phyloP scores from a whole-genome alignment of 2,113 vertebrate genomes.

The Heptranchias perlo region DNA sequence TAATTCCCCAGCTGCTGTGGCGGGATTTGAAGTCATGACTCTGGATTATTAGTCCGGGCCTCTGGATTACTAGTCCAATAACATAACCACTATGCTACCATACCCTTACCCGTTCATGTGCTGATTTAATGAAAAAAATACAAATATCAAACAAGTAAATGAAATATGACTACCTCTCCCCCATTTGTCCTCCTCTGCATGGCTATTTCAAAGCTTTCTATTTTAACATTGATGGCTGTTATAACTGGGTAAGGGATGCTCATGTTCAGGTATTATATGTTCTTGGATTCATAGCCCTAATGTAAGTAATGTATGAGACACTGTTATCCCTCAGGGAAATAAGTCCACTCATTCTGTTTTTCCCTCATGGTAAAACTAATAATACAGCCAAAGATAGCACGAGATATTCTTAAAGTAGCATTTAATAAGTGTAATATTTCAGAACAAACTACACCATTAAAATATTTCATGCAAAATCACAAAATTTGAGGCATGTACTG shows the following conservation, averaged over 20 bases:
- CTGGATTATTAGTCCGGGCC: too few relatives aligned
- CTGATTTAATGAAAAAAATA: background rate
- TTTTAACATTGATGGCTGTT: background rate
- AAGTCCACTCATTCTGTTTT: background rate
- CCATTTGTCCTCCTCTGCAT: background rate
- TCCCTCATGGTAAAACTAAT: background rate
- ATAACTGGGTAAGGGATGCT: background rate
- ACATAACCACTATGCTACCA: too few relatives aligned
- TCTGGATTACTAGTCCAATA: too few relatives aligned
- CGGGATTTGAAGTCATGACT: too few relatives aligned
- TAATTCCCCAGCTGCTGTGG: too few relatives aligned
- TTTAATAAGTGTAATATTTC: background rate
- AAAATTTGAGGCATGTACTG: slow-evolving; percentile 19
- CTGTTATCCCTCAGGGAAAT: background rate
- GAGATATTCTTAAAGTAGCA: background rate
- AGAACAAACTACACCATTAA: background rate
- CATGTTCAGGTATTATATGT: background rate
- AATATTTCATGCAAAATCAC: background rate
- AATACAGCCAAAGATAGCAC: background rate
- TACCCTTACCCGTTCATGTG: too few relatives aligned
- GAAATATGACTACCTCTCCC: background rate
- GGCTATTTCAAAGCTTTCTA: background rate
- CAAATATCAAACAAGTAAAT: background rate
- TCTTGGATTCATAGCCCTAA: background rate
- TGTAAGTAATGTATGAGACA: background rate